A percentile compares a stretch with the other conserved stretches of the same genome.
Evolutionary conservation across 2,113 vertebrate species (phyloP).

Genomic region (Lepus timidus): DNA sequence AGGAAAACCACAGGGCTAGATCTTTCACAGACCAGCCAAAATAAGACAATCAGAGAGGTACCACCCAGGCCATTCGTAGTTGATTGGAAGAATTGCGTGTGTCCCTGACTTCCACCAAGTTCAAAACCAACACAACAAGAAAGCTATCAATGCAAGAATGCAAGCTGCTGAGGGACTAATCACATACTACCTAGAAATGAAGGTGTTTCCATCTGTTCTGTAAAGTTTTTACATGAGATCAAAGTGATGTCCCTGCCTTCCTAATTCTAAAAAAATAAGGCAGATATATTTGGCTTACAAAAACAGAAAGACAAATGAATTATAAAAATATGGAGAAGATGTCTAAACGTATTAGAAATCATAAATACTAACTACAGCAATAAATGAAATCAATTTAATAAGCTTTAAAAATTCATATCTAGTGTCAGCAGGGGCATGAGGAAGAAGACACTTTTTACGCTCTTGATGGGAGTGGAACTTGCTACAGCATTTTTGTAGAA

Average conservation of each 20-base stretch:
- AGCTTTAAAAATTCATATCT: slow-evolving; percentile 46
- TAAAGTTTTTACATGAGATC: slow-evolving; percentile 44
- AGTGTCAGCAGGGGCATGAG: neutral
- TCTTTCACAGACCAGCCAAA: neutral
- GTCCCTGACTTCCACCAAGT: neutral
- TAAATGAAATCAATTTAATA: slow-evolving; percentile 35
- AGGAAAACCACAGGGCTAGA: slow-evolving; percentile 2
- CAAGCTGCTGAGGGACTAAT: neutral
- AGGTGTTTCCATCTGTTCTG: neutral
- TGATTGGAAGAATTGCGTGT: neutral
- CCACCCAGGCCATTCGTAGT: neutral
- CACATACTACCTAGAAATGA: slow-evolving; percentile 45
- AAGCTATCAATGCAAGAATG: neutral
- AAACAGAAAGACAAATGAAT: slow-evolving; percentile 31
- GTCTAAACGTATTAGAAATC: slow-evolving; percentile 9
- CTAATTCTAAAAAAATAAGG: slow-evolving; percentile 53
- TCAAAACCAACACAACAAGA: slow-evolving; percentile 19
- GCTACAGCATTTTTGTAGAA: slow-evolving; percentile 22
- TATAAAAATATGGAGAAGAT: neutral
- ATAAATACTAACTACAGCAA: slow-evolving; percentile 34
- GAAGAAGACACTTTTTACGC: slow-evolving; percentile 17
- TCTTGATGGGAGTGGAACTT: slow-evolving; percentile 1
- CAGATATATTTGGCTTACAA: slow-evolving; percentile 44
- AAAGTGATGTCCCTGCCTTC: slow-evolving; percentile 32
- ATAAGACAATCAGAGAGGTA: neutral